These are phyloP conservation scores for Halichoerus grypus DNA, from an alignment of 2,113 vertebrate species.

Conservation along the genomic window DNA sequence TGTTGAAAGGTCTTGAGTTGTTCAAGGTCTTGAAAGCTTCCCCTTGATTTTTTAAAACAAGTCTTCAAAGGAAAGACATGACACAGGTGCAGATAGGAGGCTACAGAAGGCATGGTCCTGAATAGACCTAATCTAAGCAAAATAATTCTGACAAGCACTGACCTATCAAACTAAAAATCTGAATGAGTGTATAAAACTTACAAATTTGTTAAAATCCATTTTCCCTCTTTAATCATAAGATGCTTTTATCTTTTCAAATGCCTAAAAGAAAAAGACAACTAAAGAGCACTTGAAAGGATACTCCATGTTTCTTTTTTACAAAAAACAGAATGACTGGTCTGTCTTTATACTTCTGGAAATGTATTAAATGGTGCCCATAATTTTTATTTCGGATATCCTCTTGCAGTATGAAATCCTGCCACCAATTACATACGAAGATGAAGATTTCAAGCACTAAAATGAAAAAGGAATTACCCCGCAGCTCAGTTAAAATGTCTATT, in stretches of 20 bases:
- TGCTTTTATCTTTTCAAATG: not conserved
- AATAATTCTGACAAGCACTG: not conserved
- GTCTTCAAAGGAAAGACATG: not conserved
- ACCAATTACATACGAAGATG: conserved; percentile 28
- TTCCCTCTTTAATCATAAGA: not conserved
- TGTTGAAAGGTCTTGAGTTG: not conserved
- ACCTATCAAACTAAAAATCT: not conserved
- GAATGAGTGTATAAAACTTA: not conserved
- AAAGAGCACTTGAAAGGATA: not conserved
- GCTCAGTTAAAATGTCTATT: conserved; percentile 96
- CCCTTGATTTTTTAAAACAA: not conserved
- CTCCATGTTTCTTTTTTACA: not conserved
- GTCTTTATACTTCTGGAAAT: not conserved
- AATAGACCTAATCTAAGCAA: not conserved
- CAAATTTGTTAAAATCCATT: not conserved
- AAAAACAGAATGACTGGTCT: not conserved
- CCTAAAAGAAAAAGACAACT: not conserved
- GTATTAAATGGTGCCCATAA: not conserved
- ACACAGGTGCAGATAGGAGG: not conserved
- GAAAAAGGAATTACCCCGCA: conserved; percentile 91
- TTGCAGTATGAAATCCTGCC: conserved; percentile 37
- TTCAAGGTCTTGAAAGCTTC: not conserved
- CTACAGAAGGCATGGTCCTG: not conserved
- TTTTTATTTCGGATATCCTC: not conserved
- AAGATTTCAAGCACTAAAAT: conserved; percentile 59